Percentiles rank a stretch among this genome's conserved stretches.
phyloP scores from a whole-genome alignment of 2,888 invertebrate species.

The Agrochola circellaris region DNA sequence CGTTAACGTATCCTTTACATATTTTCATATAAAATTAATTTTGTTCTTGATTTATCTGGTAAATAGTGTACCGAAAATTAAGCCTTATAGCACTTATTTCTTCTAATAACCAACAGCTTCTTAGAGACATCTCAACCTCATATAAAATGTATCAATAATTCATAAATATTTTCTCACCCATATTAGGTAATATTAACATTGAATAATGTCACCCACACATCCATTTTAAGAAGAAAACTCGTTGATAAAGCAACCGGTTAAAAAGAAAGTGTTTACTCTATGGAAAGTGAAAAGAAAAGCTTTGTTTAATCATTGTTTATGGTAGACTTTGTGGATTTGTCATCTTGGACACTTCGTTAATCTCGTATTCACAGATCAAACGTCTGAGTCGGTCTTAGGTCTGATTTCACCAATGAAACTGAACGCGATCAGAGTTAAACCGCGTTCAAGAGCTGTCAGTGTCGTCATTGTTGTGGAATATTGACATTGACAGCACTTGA shows the following conservation, averaged over 20 bases:
- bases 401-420: too few relatives aligned
- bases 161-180: conserved; percentile 19
- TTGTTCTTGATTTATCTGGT: neutral
- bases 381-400: too few relatives aligned
- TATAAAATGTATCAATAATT: neutral
- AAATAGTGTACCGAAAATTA: neutral
- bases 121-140: neutral
- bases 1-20: too few relatives aligned
- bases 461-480: too few relatives aligned
- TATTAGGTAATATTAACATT: conserved; percentile 6
- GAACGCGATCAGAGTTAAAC: too few relatives aligned
- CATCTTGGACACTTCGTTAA: neutral
- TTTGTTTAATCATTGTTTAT: conserved; percentile 53
- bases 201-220: conserved; percentile 34
- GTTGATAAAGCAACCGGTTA: conserved; percentile 33
- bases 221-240: conserved; percentile 33
- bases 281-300: conserved; percentile 66
- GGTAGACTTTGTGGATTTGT: neutral
- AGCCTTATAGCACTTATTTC: neutral
- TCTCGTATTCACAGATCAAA: neutral
- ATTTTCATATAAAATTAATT: neutral
- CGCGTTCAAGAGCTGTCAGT: too few relatives aligned
- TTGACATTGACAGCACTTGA: too few relatives aligned
- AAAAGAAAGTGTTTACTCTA: conserved; percentile 61
- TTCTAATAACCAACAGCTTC: neutral